A percentile compares a stretch with the other conserved stretches of the same genome.
Conservation (phyloP, 1,140 invertebrate genomes). For the Popillia japonica region DNA sequence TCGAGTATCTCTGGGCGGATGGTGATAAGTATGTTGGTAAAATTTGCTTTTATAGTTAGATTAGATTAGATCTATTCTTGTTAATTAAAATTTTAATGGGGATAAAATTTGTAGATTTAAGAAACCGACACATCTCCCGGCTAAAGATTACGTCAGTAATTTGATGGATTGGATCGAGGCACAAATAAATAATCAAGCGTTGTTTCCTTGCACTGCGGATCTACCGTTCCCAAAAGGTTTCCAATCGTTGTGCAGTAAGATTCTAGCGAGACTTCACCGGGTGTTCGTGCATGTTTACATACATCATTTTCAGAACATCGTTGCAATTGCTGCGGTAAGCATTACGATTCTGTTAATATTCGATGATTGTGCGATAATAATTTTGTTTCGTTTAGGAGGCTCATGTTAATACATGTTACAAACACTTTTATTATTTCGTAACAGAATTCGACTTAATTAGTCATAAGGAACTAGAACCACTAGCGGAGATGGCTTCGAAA, state of each 20-base stretch:
- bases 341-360: not conserved
- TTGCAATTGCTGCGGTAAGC: conserved; percentile 87
- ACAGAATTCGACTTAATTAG: conserved; percentile 88
- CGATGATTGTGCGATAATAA: too few relatives aligned
- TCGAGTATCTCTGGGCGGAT: conserved; percentile 96
- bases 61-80: not conserved
- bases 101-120: conserved; percentile 68
- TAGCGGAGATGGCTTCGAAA: conserved; percentile 78
- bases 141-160: conserved; percentile 85
- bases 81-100: not conserved
- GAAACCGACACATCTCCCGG: conserved; percentile 88
- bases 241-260: conserved; percentile 82
- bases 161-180: conserved; percentile 95
- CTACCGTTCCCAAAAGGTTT: conserved; percentile 92
- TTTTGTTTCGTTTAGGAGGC: conserved; percentile 74
- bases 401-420: conserved; percentile 96
- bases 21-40: conserved; percentile 65
- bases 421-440: conserved; percentile 96
- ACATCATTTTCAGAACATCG: conserved; percentile 93
- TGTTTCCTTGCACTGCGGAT: conserved; percentile 68
- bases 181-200: conserved; percentile 89
- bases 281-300: conserved; percentile 98
- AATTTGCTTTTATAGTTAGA: conserved; percentile 12
- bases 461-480: conserved; percentile 86
- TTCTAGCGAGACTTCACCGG: conserved; percentile 88